phyloP scores from a whole-genome alignment of 2,113 vertebrate species.

The Odocoileus hemionus region DNA sequence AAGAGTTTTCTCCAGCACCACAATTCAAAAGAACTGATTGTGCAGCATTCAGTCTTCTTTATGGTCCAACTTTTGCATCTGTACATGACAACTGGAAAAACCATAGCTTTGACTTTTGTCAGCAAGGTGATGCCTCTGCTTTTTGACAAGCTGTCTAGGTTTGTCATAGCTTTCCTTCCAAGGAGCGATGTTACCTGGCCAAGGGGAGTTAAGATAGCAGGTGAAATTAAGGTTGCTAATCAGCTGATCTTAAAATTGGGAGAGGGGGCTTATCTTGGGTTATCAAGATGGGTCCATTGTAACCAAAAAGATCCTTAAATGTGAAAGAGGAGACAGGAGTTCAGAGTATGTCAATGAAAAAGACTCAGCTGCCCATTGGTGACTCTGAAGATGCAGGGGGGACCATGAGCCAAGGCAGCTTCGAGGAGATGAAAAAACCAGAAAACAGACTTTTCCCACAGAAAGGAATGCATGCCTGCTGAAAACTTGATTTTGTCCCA shows the following conservation, averaged over 20 bases:
- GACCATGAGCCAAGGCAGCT: not conserved
- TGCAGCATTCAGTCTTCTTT: not conserved
- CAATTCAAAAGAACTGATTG: not conserved
- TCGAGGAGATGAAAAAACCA: not conserved
- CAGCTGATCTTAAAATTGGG: not conserved
- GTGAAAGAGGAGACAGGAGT: not conserved
- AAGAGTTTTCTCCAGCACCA: not conserved
- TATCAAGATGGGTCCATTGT: not conserved
- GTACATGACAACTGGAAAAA: not conserved
- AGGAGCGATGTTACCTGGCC: not conserved
- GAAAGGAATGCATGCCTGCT: not conserved
- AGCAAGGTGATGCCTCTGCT: not conserved
- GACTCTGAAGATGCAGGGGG: not conserved
- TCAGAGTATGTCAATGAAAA: not conserved
- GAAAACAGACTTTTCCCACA: not conserved
- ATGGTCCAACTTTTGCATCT: not conserved
- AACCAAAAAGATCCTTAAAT: not conserved
- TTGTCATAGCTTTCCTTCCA: not conserved
- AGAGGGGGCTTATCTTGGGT: not conserved
- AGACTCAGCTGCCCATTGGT: not conserved
- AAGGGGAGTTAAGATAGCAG: not conserved
- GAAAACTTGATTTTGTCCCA: not conserved
- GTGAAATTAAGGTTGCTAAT: not conserved
- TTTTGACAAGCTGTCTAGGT: not conserved
- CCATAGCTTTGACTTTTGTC: not conserved